Percentiles rank a stretch among this genome's conserved stretches.
Conservation (phyloP, 2,113 vertebrate genomes). For the Craseonycteris thonglongyai region DNA sequence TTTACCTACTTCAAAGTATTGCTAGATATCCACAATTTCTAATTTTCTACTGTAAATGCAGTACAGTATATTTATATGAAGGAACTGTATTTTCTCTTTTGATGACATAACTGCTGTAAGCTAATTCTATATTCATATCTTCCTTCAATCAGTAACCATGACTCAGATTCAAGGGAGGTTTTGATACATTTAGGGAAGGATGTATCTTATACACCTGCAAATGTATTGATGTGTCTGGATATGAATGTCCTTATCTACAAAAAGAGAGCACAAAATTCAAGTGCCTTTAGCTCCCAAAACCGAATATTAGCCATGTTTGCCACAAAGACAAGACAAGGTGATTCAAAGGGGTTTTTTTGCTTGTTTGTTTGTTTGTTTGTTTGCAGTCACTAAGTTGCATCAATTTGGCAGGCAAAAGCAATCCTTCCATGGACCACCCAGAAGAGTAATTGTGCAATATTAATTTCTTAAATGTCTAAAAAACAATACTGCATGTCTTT, state of each 20-base stretch:
- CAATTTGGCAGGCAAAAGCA: not conserved
- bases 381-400: not conserved
- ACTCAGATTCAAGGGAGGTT: not conserved
- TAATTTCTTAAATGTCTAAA: conserved; percentile 35
- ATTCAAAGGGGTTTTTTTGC: not conserved
- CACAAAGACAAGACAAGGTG: not conserved
- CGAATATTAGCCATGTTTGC: not conserved
- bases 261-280: not conserved
- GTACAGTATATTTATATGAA: not conserved
- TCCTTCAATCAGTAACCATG: not conserved
- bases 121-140: not conserved
- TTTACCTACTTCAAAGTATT: not conserved
- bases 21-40: not conserved
- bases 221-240: not conserved
- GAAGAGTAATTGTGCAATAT: conserved; percentile 20
- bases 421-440: not conserved
- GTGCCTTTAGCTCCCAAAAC: not conserved
- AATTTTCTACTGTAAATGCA: not conserved
- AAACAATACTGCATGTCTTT: not conserved
- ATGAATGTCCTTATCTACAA: not conserved
- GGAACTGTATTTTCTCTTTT: conserved; percentile 1
- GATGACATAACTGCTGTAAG: not conserved
- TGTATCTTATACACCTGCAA: not conserved
- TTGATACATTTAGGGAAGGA: not conserved
- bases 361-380: too few relatives aligned